phyloP scores from a whole-genome alignment of 2,797 vertebrate genomes.

The Cossypha dichroa region DNA sequence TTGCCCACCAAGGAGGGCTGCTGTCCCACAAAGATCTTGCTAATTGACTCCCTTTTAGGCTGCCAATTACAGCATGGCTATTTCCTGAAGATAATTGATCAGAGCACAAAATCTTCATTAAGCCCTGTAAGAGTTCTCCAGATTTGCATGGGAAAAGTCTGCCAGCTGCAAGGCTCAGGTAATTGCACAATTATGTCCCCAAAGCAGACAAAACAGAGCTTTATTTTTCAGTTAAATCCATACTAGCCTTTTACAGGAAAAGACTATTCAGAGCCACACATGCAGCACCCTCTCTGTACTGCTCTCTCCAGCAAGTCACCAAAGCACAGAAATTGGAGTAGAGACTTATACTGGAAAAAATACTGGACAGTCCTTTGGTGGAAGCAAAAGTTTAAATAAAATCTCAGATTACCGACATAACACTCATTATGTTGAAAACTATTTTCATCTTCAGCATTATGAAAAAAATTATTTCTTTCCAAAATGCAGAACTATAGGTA shows the following conservation, averaged over 20 bases:
- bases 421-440: not conserved
- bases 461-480: not conserved
- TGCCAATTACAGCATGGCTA: not conserved
- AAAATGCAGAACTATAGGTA: not conserved
- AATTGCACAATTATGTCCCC: conserved; percentile 1
- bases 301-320: not conserved
- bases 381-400: not conserved
- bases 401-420: not conserved
- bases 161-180: conserved; percentile 21
- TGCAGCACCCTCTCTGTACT: not conserved
- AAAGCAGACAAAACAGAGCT: conserved; percentile 18
- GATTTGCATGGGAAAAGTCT: conserved; percentile 35
- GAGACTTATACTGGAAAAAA: not conserved
- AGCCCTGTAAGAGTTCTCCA: not conserved
- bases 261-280: not conserved
- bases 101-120: conserved; percentile 25
- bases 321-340: not conserved
- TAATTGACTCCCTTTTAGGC: conserved; percentile 13
- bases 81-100: conserved; percentile 27
- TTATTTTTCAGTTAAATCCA: conserved; percentile 18
- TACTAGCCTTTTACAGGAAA: not conserved
- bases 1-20: not conserved
- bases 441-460: not conserved
- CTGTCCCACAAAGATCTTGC: not conserved
- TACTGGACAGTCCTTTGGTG: not conserved